Evolutionary conservation across 2,888 invertebrate species (phyloP).

Genomic region (Agonum fuliginosum): DNA sequence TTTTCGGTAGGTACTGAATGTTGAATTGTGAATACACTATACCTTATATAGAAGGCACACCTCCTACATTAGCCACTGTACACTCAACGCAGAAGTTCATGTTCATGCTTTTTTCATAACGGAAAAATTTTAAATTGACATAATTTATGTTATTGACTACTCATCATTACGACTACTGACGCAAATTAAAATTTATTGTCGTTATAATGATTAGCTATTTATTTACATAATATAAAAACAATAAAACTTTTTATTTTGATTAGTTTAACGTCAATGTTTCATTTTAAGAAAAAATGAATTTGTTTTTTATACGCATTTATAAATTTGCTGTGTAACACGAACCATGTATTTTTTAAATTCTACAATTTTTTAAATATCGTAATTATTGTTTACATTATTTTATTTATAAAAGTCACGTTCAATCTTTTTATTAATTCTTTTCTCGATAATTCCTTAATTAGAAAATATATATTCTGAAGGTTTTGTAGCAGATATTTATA

Average conservation of each 20-base stretch:
- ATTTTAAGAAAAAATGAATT: too few relatives aligned
- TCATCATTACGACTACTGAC: background rate
- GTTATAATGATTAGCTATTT: conserved; percentile 2
- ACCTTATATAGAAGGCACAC: conserved; percentile 10
- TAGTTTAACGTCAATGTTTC: background rate
- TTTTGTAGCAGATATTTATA: too few relatives aligned
- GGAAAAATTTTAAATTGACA: conserved; percentile 7
- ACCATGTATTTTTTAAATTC: too few relatives aligned
- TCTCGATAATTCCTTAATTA: too few relatives aligned
- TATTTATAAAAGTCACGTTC: too few relatives aligned
- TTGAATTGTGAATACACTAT: conserved; percentile 7
- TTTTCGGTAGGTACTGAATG: background rate
- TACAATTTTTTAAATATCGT: too few relatives aligned
- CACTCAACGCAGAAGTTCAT: background rate
- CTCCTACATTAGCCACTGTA: conserved; percentile 24
- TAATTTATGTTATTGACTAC: conserved; percentile 1
- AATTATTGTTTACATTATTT: too few relatives aligned
- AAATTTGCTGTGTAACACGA: too few relatives aligned
- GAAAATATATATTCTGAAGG: too few relatives aligned
- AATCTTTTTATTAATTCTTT: too few relatives aligned
- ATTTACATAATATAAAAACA: background rate
- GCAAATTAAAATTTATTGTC: conserved; percentile 2
- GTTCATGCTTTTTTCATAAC: background rate
- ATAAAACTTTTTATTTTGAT: background rate
- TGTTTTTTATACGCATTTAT: too few relatives aligned